These are phyloP conservation scores for Platichthys stellatus DNA, from an alignment of 2,113 vertebrate species.

Conservation along the genomic window DNA sequence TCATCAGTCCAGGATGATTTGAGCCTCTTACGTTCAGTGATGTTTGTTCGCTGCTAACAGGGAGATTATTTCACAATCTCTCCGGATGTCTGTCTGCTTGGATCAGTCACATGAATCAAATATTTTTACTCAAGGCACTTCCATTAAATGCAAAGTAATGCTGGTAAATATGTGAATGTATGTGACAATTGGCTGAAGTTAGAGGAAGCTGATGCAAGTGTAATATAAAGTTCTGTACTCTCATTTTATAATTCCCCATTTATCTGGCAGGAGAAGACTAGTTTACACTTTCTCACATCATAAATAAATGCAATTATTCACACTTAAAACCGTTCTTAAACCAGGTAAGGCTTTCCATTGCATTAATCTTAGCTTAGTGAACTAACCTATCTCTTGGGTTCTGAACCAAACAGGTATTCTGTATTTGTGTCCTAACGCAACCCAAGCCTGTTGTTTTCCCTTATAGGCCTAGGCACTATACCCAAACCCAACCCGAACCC, in stretches of 20 bases:
- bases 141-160: too few species aligned
- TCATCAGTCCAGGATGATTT: constrained; percentile 8
- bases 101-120: background rate
- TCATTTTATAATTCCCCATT: too few species aligned
- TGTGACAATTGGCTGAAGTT: background rate
- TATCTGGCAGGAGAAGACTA: too few species aligned
- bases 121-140: background rate
- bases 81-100: background rate
- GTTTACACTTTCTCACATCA: background rate
- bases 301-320: background rate
- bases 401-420: too few species aligned
- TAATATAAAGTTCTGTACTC: background rate
- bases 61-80: constrained; percentile 22
- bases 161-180: too few species aligned
- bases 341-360: background rate
- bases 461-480: too few species aligned
- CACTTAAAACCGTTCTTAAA: background rate
- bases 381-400: too few species aligned
- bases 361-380: background rate
- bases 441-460: too few species aligned
- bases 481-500: too few species aligned
- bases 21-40: background rate
- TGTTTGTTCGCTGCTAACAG: background rate
- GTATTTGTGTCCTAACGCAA: too few species aligned
- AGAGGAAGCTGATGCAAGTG: background rate